These are phyloP conservation scores for Heliconius himera DNA, from an alignment of 1,140 invertebrate species.

Conservation along the genomic window DNA sequence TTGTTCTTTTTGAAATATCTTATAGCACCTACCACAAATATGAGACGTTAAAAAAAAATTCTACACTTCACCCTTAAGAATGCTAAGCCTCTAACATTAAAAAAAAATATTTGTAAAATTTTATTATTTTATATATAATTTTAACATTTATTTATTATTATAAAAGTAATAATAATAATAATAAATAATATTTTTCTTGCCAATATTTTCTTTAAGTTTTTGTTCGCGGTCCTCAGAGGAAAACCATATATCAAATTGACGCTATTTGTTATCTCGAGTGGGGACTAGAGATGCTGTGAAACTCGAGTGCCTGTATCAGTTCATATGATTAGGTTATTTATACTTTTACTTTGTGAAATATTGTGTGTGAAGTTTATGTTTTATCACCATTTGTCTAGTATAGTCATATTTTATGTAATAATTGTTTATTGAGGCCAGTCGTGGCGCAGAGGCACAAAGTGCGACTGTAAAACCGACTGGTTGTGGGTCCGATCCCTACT, in stretches of 20 bases:
- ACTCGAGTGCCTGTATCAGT: not conserved
- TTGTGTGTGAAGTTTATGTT: not conserved
- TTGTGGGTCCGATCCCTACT: too few relatives aligned
- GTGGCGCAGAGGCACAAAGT: too few relatives aligned
- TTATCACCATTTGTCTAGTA: not conserved
- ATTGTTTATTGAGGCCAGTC: too few relatives aligned
- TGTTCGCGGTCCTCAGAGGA: not conserved
- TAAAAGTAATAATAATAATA: too few relatives aligned
- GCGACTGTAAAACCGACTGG: too few relatives aligned
- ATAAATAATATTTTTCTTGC: not conserved
- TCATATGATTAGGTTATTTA: constrained; percentile 11
- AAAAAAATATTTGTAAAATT: too few relatives aligned
- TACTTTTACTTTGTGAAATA: constrained; percentile 5
- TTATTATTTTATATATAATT: not conserved
- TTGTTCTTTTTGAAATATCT: too few relatives aligned
- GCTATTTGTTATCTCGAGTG: constrained; percentile 1
- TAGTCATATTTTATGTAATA: too few relatives aligned
- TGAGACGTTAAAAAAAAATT: not conserved
- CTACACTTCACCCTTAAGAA: not conserved
- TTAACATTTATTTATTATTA: too few relatives aligned
- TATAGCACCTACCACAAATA: not conserved
- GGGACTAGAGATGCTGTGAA: not conserved
- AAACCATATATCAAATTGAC: constrained; percentile 1
- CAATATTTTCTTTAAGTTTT: not conserved
- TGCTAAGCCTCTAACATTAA: not conserved